Base-by-base conservation (phyloP, 92 coral and sea anemone genomes). In the Chrysogorgia sp. region DNA sequence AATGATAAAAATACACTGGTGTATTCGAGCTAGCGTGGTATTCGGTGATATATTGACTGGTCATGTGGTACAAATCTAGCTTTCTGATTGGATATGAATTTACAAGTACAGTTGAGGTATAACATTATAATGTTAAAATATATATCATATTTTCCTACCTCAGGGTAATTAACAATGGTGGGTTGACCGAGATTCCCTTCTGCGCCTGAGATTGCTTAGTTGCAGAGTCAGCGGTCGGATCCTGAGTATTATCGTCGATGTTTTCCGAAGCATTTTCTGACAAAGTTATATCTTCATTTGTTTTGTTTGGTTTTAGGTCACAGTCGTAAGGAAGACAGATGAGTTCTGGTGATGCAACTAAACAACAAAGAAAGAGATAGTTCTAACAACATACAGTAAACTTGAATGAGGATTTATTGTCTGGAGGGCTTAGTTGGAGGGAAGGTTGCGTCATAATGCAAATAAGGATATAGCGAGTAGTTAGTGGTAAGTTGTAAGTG, bases 311-410 rank as follows among this genome's bases (percentile, higher is more conserved):
- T 33, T 81, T 86, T 30, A 86, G 84, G 41, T 88, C 92, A 17
- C 53, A 65, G 23, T 82, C 84, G 59, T 94, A 94, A 23, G 91
- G 91, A 30, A 91, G 40, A 26, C 86, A 58, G 47, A 80, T 88
- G 74, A 94, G 83, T 60, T 91, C 89, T 45, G 96, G 88, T 0
- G 98, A 88, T 24, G 89, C 98, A 61, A 94, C 98, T 91, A 64
- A 48, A 57, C 75, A 2, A 23, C 31, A 35, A 87, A 60, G 22
- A 24, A 33, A 15, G 9, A 37, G 24, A 1, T 25, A 37, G 23
- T 3, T 8, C 9, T 10, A 17, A 31, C 12, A 66, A 3, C 8
- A 21, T 24, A 50, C 8, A 45, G 30, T 24, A 47, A n/a, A 15
- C 53, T 12, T 6, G 53, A 15, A 12, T 37, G 12, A 12, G 43